These are phyloP conservation scores for Phenganax stokvisi DNA, from an alignment of 92 coral and sea anemone genomes.

Conservation along the genomic window DNA sequence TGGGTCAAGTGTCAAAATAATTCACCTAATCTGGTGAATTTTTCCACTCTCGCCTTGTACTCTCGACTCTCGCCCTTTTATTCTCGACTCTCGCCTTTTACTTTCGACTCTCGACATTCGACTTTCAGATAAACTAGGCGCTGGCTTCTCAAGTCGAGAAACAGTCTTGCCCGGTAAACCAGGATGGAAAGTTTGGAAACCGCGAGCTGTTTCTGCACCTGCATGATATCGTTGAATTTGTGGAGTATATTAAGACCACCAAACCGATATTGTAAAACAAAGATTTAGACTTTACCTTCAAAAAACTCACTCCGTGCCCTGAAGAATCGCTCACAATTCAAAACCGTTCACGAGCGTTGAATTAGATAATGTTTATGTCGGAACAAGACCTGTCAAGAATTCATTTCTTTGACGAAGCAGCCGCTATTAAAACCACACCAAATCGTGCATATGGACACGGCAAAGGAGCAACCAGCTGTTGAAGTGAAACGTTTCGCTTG, in stretches of 20 bases:
- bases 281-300: slow-evolving; percentile 38
- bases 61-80: no score
- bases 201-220: slow-evolving; percentile 42
- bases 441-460: slow-evolving; percentile 38
- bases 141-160: slow-evolving; percentile 22
- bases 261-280: slow-evolving; percentile 42
- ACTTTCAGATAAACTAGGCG: slow-evolving; percentile 22
- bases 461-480: slow-evolving; percentile 47
- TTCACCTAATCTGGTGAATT: no score
- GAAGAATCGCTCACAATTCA: no score
- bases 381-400: background rate
- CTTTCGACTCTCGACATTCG: slow-evolving; percentile 34
- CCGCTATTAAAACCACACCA: slow-evolving; percentile 17
- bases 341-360: no score
- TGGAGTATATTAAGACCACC: slow-evolving; percentile 35
- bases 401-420: slow-evolving; percentile 45
- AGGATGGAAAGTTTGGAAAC: slow-evolving; percentile 28
- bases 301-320: slow-evolving; percentile 34
- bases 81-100: background rate
- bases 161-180: slow-evolving; percentile 38
- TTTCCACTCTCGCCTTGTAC: no score
- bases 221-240: slow-evolving; percentile 37
- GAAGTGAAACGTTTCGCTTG: slow-evolving; percentile 49
- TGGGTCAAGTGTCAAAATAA: no score
- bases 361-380: background rate